A percentile compares a stretch with the other conserved stretches of the same genome.
Conservation (phyloP, 2,113 vertebrate species). For the Ascaphus truei region DNA sequence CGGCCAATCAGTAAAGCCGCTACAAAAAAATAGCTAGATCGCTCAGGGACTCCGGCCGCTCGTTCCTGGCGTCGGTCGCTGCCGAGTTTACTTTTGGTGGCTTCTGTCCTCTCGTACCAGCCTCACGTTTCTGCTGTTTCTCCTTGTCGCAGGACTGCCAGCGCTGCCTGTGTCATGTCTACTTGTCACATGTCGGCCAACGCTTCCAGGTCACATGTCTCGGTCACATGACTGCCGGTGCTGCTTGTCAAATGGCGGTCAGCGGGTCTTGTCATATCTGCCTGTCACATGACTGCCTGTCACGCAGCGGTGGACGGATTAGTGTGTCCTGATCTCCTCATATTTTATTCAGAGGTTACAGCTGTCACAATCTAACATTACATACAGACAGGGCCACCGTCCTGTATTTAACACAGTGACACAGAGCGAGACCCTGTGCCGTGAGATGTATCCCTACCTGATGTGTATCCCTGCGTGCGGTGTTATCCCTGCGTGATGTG, state of each 20-base stretch:
- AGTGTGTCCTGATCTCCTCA: slow-evolving; percentile 32
- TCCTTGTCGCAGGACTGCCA: background rate
- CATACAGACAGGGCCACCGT: slow-evolving; percentile 18
- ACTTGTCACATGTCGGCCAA: background rate
- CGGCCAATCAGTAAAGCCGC: too few relatives aligned
- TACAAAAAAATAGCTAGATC: too few relatives aligned
- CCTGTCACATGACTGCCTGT: background rate
- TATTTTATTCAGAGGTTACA: slow-evolving; percentile 33
- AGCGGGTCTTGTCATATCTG: background rate
- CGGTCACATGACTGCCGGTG: background rate
- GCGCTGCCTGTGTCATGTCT: background rate
- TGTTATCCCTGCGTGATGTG: too few relatives aligned
- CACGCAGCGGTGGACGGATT: slow-evolving; percentile 16
- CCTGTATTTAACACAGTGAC: slow-evolving; percentile 31
- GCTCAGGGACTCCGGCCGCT: too few relatives aligned
- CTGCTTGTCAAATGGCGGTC: too few relatives aligned
- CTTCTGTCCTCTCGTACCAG: too few relatives aligned
- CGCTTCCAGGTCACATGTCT: background rate
- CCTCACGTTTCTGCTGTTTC: too few relatives aligned
- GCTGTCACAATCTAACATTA: slow-evolving; percentile 34
- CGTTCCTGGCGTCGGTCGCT: too few relatives aligned
- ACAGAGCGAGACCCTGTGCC: background rate
- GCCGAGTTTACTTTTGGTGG: too few relatives aligned
- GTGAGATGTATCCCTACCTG: too few relatives aligned
- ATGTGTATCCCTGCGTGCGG: too few relatives aligned